A percentile compares a stretch with the other conserved stretches of the same genome.
Evolutionary conservation across 2,797 vertebrate species (phyloP).

Genomic region (Phataginus tricuspis): DNA sequence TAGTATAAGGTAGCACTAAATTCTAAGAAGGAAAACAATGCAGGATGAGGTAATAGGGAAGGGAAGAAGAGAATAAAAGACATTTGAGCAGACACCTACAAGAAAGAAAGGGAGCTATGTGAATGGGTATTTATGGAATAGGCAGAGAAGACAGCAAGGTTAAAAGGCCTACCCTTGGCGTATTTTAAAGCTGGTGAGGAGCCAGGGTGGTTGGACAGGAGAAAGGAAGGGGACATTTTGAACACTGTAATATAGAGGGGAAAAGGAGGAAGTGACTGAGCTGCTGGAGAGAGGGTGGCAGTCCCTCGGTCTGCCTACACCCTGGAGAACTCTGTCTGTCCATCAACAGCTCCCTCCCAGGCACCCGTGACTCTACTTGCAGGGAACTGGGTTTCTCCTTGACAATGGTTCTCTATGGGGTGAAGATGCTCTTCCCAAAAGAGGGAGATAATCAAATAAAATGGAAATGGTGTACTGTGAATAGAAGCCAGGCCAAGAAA

Average conservation of each 20-base stretch:
- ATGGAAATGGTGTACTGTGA: rapidly evolving
- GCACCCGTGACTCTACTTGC: not conserved
- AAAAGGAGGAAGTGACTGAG: not conserved
- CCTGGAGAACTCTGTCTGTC: not conserved
- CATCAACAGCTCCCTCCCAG: not conserved
- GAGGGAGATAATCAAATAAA: not conserved
- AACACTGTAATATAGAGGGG: not conserved
- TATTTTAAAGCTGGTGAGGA: not conserved
- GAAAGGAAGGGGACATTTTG: not conserved
- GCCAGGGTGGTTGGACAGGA: not conserved
- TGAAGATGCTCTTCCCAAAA: not conserved
- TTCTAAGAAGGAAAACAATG: not conserved
- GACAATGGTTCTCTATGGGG: not conserved
- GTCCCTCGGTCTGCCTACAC: no score
- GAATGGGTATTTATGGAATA: not conserved
- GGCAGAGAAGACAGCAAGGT: not conserved
- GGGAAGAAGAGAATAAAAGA: not conserved
- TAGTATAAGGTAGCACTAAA: not conserved
- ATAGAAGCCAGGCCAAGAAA: no score
- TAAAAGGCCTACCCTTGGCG: not conserved
- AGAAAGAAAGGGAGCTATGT: not conserved
- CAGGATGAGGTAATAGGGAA: not conserved
- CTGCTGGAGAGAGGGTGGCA: not conserved
- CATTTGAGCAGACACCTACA: not conserved
- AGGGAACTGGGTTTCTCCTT: not conserved